A percentile compares a stretch with the other conserved stretches of the same genome.
Conservation (phyloP, 2,888 invertebrate species). For the Stegophylla sp. region DNA sequence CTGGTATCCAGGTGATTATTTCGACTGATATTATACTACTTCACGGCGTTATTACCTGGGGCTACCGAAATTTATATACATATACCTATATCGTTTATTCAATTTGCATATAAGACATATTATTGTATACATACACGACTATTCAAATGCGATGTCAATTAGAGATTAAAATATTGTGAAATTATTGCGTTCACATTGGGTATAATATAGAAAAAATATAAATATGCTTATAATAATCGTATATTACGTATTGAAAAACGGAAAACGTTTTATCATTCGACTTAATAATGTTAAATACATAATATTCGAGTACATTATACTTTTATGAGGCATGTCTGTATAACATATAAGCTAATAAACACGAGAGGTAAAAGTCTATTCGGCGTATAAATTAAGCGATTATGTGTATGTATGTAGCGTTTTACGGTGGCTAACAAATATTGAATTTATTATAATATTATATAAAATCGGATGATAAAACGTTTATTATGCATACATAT, state of each 20-base stretch:
- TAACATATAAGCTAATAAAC: not conserved
- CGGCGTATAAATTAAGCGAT: not conserved
- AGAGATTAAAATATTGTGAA: conserved; percentile 24
- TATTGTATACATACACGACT: not conserved
- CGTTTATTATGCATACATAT: too few species aligned
- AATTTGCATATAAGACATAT: conserved; percentile 27
- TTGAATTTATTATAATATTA: too few species aligned
- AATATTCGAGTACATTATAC: too few species aligned
- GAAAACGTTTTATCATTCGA: not conserved
- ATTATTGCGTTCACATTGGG: conserved; percentile 11
- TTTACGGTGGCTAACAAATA: not conserved
- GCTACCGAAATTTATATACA: not conserved
- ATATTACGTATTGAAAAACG: not conserved
- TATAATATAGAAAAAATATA: not conserved
- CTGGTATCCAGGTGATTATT: conserved; percentile 9
- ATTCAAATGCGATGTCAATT: conserved; percentile 41
- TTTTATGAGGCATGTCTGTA: not conserved
- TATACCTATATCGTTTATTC: conserved; percentile 6
- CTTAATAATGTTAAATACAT: not conserved
- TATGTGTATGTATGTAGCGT: not conserved
- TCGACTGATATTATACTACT: not conserved
- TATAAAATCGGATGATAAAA: not conserved
- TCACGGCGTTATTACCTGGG: not conserved
- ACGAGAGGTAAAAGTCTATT: not conserved
- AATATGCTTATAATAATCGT: not conserved